A percentile compares a stretch with the other conserved stretches of the same genome.
Evolutionary conservation across 2,888 invertebrate genomes (phyloP).

Genomic region (Pristionchus entomophagus): DNA sequence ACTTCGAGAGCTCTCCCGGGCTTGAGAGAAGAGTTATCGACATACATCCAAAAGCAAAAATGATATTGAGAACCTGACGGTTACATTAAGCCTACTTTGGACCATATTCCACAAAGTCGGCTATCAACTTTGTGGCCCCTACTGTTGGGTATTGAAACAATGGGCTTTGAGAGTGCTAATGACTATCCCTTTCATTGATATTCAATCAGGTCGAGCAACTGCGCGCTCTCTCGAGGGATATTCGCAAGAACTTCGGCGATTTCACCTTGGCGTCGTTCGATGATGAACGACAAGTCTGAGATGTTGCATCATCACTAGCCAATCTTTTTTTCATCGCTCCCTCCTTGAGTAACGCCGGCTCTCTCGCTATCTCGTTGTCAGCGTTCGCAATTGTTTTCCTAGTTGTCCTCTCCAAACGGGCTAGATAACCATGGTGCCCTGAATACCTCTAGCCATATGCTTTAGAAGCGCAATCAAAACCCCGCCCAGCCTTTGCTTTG

Average conservation of each 20-base stretch:
- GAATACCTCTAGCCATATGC: neutral
- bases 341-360: neutral
- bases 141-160: too few relatives aligned
- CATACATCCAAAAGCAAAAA: too few relatives aligned
- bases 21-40: too few relatives aligned
- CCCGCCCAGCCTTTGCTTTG: neutral
- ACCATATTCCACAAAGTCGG: too few relatives aligned
- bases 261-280: constrained; percentile 72
- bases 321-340: too few relatives aligned
- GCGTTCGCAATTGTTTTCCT: neutral
- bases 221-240: constrained; percentile 33
- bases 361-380: too few relatives aligned
- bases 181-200: too few relatives aligned
- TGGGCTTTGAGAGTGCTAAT: too few relatives aligned
- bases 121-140: too few relatives aligned
- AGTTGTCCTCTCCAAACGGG: neutral
- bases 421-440: neutral
- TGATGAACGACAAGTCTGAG: constrained; percentile 53
- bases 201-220: constrained; percentile 44
- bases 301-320: neutral
- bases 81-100: too few relatives aligned
- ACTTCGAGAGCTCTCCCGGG: too few relatives aligned
- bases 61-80: too few relatives aligned
- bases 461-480: constrained; percentile 34
- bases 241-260: constrained; percentile 71